Percentiles rank a stretch among this genome's conserved stretches.
Evolutionary conservation across 2,113 vertebrate genomes (phyloP).

Genomic region (Pygoscelis antarcticus): DNA sequence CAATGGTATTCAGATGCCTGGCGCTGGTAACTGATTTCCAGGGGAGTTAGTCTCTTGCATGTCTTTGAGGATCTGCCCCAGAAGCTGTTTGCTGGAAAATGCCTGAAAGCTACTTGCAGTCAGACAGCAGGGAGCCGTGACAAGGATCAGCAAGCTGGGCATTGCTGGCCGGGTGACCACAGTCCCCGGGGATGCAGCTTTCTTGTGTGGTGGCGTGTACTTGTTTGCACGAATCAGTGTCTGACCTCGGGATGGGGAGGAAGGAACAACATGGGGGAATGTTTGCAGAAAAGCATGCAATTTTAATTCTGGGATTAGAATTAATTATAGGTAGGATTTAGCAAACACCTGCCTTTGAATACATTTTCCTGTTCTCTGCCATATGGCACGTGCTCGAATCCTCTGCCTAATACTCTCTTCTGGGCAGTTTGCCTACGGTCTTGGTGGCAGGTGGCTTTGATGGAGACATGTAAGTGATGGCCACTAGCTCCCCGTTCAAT

Average conservation of each 20-base stretch:
- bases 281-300: slow-evolving; percentile 23
- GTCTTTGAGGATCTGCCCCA: slow-evolving; percentile 18
- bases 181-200: background rate
- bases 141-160: background rate
- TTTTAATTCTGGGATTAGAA: slow-evolving; percentile 54
- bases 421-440: slow-evolving; percentile 20
- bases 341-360: slow-evolving; percentile 46
- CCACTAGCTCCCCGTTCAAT: accelerated
- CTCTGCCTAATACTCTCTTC: slow-evolving; percentile 14
- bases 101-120: slow-evolving; percentile 17
- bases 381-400: background rate
- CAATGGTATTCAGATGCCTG: background rate
- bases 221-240: accelerated
- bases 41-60: background rate
- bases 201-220: background rate
- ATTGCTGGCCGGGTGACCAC: background rate
- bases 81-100: slow-evolving; percentile 41
- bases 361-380: background rate
- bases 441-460: slow-evolving; percentile 7
- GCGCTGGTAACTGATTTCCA: background rate
- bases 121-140: background rate
- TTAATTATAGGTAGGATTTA: slow-evolving; percentile 49
- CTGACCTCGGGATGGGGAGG: background rate
- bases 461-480: background rate
- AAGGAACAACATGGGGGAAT: background rate